Percentiles rank a stretch among this genome's conserved stretches.
These are phyloP conservation scores for Conopomorpha cramerella DNA, from an alignment of 1,140 invertebrate genomes.

Conservation along the genomic window DNA sequence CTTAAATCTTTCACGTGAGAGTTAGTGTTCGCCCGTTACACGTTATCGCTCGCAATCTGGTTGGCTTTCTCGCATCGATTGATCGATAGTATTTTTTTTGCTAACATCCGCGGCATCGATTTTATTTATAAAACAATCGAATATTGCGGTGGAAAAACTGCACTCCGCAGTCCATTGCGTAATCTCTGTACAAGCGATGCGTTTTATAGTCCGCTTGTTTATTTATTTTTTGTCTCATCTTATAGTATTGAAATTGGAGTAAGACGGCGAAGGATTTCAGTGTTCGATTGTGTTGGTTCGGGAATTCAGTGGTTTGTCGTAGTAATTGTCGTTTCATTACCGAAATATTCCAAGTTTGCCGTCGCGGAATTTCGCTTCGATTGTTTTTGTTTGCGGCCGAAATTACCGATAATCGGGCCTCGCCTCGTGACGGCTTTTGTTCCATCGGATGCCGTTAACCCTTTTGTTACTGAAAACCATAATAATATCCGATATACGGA, in stretches of 20 bases:
- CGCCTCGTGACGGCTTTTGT: slow-evolving; percentile 15
- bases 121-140: slow-evolving; percentile 60
- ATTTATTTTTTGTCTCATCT: background rate
- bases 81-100: slow-evolving; percentile 60
- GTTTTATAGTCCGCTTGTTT: no score
- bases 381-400: slow-evolving; percentile 35
- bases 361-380: slow-evolving; percentile 20
- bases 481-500: no score
- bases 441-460: background rate
- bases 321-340: slow-evolving; percentile 58
- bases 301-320: slow-evolving; percentile 27
- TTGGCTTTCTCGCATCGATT: slow-evolving; percentile 51
- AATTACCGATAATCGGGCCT: slow-evolving; percentile 47
- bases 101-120: slow-evolving; percentile 9
- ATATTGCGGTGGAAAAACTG: slow-evolving; percentile 17
- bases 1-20: slow-evolving; percentile 22
- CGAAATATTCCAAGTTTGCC: slow-evolving; percentile 38
- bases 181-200: background rate
- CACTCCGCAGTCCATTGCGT: background rate
- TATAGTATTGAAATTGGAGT: background rate
- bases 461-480: no score
- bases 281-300: slow-evolving; percentile 21
- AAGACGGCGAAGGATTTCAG: slow-evolving; percentile 8
- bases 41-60: slow-evolving; percentile 34
- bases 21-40: slow-evolving; percentile 11